Conservation (phyloP, 2,888 invertebrate species). For the Coleophora flavipennella region DNA sequence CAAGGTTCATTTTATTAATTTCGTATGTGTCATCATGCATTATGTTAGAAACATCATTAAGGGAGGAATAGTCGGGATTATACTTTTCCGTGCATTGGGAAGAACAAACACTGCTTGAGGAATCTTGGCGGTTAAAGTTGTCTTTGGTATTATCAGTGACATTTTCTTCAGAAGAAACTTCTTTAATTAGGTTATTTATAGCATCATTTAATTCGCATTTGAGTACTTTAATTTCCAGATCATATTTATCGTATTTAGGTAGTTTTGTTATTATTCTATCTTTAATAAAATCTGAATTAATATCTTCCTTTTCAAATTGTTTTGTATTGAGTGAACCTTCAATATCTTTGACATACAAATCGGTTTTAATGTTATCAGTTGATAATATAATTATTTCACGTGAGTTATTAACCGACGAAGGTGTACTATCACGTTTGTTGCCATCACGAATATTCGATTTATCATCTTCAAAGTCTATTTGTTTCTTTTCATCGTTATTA, state of each 20-base stretch:
- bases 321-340: slow-evolving; percentile 8
- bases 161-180: slow-evolving; percentile 49
- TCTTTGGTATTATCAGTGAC: slow-evolving; percentile 36
- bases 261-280: not conserved
- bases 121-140: slow-evolving; percentile 66
- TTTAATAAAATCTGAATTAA: not conserved
- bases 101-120: slow-evolving; percentile 75
- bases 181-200: slow-evolving; percentile 59
- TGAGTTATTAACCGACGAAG: slow-evolving; percentile 7
- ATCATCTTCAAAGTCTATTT: slow-evolving; percentile 13
- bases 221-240: slow-evolving; percentile 55
- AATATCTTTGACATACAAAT: slow-evolving; percentile 54
- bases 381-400: slow-evolving; percentile 57
- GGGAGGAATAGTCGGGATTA: slow-evolving; percentile 73
- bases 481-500: slow-evolving; percentile 12
- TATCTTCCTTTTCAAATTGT: slow-evolving; percentile 1
- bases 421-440: slow-evolving; percentile 1
- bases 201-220: slow-evolving; percentile 64
- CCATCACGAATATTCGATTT: slow-evolving; percentile 3
- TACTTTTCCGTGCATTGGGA: slow-evolving; percentile 81
- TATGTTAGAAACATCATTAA: slow-evolving; percentile 73
- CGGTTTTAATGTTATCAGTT: slow-evolving; percentile 51
- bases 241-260: slow-evolving; percentile 24
- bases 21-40: slow-evolving; percentile 55
- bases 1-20: slow-evolving; percentile 22